Evolutionary conservation across 2,113 vertebrate genomes (phyloP).

Genomic region (Erythrolamprus reginae): DNA sequence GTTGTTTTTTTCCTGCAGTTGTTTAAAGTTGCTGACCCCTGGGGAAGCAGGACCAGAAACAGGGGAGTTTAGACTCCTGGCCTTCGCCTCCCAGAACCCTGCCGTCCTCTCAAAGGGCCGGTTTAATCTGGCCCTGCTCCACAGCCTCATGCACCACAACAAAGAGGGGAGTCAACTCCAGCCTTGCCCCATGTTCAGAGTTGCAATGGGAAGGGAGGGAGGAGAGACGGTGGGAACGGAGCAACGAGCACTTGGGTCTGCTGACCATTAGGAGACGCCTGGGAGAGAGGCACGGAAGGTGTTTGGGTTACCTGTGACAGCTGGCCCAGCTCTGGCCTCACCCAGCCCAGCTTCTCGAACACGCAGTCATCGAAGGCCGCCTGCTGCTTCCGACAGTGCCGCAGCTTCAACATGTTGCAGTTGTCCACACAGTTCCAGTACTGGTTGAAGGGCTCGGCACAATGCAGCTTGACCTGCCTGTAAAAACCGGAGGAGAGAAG

Average conservation of each 20-base stretch:
- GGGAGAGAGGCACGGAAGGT: fast-evolving
- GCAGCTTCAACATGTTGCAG: slow-evolving; percentile 69
- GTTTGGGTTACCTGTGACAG: slow-evolving; percentile 86
- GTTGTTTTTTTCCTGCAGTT: no score
- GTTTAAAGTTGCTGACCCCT: no score
- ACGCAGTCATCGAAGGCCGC: slow-evolving; percentile 88
- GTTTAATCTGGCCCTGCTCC: not conserved
- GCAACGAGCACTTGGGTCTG: no score
- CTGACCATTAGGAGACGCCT: not conserved
- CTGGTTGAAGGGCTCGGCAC: slow-evolving; percentile 89
- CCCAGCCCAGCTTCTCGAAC: slow-evolving; percentile 92
- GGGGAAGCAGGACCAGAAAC: not conserved
- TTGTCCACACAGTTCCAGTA: slow-evolving; percentile 97
- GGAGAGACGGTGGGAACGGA: not conserved
- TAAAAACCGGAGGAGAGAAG: slow-evolving; percentile 17
- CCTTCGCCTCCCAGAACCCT: not conserved
- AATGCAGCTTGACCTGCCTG: slow-evolving; percentile 88
- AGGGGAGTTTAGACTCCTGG: no score
- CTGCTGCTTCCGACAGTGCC: slow-evolving; percentile 85
- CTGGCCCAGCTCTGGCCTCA: slow-evolving; percentile 86
- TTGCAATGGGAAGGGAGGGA: not conserved
- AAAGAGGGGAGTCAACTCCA: no score
- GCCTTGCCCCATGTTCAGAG: not conserved
- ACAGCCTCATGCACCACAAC: not conserved
- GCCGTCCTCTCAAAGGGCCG: not conserved